phyloP scores from a whole-genome alignment of 2,797 vertebrate species.

The Chromobotia macracanthus region DNA sequence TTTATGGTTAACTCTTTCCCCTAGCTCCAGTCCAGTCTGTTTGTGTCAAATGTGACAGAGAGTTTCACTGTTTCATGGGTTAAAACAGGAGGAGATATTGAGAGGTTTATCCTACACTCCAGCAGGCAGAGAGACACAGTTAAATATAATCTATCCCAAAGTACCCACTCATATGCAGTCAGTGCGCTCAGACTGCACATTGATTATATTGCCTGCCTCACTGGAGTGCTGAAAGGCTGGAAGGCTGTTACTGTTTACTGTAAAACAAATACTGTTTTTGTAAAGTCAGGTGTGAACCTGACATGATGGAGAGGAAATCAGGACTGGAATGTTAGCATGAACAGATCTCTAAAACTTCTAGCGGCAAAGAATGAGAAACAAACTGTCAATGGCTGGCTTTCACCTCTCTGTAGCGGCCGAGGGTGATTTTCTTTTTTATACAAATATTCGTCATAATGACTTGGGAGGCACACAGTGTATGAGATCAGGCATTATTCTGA shows the following conservation, averaged over 20 bases:
- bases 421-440: constrained; percentile 78
- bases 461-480: constrained; percentile 65
- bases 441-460: constrained; percentile 81
- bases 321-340: not conserved
- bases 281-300: too few relatives aligned
- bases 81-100: constrained; percentile 77
- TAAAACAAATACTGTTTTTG: too few relatives aligned
- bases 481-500: constrained; percentile 67
- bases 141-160: constrained; percentile 85
- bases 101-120: constrained; percentile 92
- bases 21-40: constrained; percentile 82
- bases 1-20: constrained; percentile 72
- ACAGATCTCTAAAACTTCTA: constrained; percentile 13
- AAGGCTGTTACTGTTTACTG: constrained; percentile 85
- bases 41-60: constrained; percentile 85
- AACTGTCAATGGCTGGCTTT: constrained; percentile 63
- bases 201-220: constrained; percentile 95
- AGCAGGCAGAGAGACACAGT: constrained; percentile 87
- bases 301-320: too few relatives aligned
- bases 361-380: not conserved
- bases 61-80: constrained; percentile 93
- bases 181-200: constrained; percentile 88
- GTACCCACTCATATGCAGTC: constrained; percentile 78
- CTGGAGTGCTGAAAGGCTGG: constrained; percentile 81
- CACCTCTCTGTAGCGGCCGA: constrained; percentile 76